Evolutionary conservation across 1,140 invertebrate species (phyloP).

Genomic region (Drosophila kikkawai): DNA sequence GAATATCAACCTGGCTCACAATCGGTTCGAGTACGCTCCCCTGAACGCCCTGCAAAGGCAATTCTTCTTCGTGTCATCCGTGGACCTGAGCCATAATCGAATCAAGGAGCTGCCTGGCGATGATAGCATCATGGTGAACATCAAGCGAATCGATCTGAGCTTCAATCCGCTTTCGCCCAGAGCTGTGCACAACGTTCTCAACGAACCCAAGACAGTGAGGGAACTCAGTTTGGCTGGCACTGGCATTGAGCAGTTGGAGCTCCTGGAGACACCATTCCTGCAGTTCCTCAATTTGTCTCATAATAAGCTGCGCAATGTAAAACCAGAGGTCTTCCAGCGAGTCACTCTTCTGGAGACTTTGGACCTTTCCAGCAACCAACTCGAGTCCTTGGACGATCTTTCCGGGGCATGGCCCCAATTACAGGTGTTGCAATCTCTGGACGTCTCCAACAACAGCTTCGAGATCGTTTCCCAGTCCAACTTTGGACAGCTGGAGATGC

Average conservation of each 20-base stretch:
- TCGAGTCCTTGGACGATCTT: constrained; percentile 87
- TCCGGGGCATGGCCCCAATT: constrained; percentile 89
- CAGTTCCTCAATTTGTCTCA: constrained; percentile 92
- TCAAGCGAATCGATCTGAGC: constrained; percentile 94
- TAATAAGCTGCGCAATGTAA: constrained; percentile 90
- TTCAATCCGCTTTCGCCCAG: constrained; percentile 92
- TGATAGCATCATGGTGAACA: constrained; percentile 93
- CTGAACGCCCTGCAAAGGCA: constrained; percentile 92
- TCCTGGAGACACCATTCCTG: constrained; percentile 95
- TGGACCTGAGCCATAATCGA: constrained; percentile 92
- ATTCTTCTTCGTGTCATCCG: constrained; percentile 91
- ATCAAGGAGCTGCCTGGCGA: constrained; percentile 92
- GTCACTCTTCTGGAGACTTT: constrained; percentile 92
- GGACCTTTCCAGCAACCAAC: constrained; percentile 91
- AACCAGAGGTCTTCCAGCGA: constrained; percentile 89
- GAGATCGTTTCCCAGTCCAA: constrained; percentile 89
- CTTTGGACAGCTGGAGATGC: constrained; percentile 89
- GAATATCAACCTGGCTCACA: constrained; percentile 91
- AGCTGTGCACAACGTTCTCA: constrained; percentile 91
- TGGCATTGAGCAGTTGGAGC: constrained; percentile 88
- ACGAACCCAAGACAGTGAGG: constrained; percentile 94
- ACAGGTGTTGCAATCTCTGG: constrained; percentile 88
- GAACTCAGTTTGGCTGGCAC: constrained; percentile 93
- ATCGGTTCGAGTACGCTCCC: constrained; percentile 92
- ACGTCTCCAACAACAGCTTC: constrained; percentile 93